phyloP scores from a whole-genome alignment of 2,797 vertebrate genomes.

The Momotus momota region DNA sequence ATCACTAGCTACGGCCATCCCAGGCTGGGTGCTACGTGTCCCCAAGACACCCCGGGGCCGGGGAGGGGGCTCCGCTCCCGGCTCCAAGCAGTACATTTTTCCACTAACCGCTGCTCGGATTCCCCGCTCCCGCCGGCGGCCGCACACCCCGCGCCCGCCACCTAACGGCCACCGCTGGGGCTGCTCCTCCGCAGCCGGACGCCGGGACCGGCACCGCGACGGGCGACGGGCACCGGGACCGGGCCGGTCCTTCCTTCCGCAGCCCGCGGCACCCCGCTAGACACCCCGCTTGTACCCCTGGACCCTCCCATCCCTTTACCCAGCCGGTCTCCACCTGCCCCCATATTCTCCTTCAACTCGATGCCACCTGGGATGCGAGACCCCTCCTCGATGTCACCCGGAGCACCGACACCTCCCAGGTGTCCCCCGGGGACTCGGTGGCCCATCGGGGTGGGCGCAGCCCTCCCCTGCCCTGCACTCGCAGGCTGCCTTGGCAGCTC shows the following conservation, averaged over 20 bases:
- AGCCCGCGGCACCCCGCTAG: no score
- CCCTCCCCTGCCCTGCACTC: slow-evolving; percentile 68
- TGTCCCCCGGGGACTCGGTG: background rate
- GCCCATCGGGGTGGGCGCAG: background rate
- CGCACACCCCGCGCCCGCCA: slow-evolving; percentile 50
- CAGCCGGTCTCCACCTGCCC: background rate
- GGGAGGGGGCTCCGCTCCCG: background rate
- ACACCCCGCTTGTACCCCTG: no score
- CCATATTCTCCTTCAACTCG: no score
- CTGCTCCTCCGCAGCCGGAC: background rate
- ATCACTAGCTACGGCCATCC: background rate
- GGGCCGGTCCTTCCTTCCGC: background rate
- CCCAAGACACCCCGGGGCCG: background rate
- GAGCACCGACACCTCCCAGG: no score
- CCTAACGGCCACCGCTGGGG: slow-evolving; percentile 48
- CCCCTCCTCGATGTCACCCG: background rate
- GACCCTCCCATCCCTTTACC: no score
- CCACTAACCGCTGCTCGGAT: background rate
- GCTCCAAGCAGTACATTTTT: background rate
- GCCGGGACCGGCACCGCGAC: accelerated
- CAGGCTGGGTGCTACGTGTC: background rate
- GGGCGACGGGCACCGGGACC: no score
- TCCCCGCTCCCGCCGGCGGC: background rate
- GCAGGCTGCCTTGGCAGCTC: slow-evolving; percentile 86
- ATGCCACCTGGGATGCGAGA: background rate